Base-by-base conservation (phyloP, 2,797 vertebrate species). In the Notoglanidium macrostoma region DNA sequence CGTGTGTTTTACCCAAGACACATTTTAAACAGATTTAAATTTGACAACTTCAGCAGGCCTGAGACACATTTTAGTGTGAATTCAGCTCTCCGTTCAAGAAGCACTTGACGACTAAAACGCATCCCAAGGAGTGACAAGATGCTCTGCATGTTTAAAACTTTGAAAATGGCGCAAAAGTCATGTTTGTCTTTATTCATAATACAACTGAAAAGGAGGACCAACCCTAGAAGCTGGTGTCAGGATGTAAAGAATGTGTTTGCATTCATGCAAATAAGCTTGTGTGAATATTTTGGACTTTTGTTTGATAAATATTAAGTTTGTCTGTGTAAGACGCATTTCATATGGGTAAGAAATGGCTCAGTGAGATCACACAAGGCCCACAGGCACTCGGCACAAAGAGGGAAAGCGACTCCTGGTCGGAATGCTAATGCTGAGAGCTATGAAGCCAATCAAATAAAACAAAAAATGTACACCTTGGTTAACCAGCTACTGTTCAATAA, bases 401-500 rank as follows among this genome's bases (percentile, higher is more conserved):
- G 67, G 23, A 65, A 46, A 74, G 72, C 15, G 49, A 80, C 57
- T 46, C 67, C 63, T 21, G 3, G 67, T 67, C 68, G 55, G 83
- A 79, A 54, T 85, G 55, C 76, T 35, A 76, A 88, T 74, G 68
- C 84, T 55, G 32, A 55, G 46, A 72, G 67, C 77, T 61, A 29
- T 7, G 19, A 78, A 85, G 90, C 90, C 88, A 92, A 92, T 92
- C 92, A 95, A 93, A 65, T 35, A 88, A 74, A 80, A 68, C 54
- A 89, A 87, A 89, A 81, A 78, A 23, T 29, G 88, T 88, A 61
- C 83, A 88, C 83, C 68, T 91, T 89, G 85, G 91, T 35, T 94
- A 91, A 92, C 88, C 89, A 91, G 92, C 89, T 91, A 88, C 92
- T 89, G 85, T 89, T 91, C 89, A 92, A 93, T 94, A 95, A 94